A percentile compares a stretch with the other conserved stretches of the same genome.
Conservation (phyloP, 2,113 vertebrate genomes). For the Barbus barbus region DNA sequence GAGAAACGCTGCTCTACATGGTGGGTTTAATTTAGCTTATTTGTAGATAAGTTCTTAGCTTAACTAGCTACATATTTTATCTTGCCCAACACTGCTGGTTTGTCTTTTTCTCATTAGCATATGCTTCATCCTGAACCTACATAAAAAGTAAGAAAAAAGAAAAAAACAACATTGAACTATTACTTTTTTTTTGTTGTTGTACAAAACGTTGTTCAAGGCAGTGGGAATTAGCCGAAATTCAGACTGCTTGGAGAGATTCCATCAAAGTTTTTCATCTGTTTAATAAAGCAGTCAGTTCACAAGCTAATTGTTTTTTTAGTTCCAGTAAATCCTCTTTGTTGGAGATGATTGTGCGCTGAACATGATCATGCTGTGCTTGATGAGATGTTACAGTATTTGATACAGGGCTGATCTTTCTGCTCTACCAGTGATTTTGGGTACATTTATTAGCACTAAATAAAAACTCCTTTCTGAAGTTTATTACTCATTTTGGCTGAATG, state of each 20-base stretch:
- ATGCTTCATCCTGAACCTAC: neutral
- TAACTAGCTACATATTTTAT: neutral
- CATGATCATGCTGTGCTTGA: neutral
- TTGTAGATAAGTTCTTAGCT: neutral
- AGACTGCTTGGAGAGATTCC: neutral
- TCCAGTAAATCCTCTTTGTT: neutral
- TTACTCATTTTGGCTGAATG: conserved; percentile 51
- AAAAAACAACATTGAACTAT: neutral
- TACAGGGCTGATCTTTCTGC: neutral
- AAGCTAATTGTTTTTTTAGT: conserved; percentile 1
- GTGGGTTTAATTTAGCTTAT: neutral
- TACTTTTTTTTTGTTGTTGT: neutral
- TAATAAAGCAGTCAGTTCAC: neutral
- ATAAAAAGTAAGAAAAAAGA: neutral
- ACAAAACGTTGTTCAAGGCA: neutral
- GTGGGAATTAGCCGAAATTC: neutral
- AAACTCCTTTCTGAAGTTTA: conserved; percentile 48
- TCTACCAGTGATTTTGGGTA: conserved; percentile 23
- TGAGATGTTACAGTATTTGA: neutral
- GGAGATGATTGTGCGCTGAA: neutral
- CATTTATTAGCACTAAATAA: conserved; percentile 45
- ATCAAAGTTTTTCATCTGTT: neutral
- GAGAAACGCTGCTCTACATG: neutral
- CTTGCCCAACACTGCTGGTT: neutral
- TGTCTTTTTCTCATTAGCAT: conserved; percentile 11